A percentile compares a stretch with the other conserved stretches of the same genome.
These are phyloP conservation scores for Eledone cirrhosa DNA, from an alignment of 2,888 invertebrate genomes.

Conservation along the genomic window DNA sequence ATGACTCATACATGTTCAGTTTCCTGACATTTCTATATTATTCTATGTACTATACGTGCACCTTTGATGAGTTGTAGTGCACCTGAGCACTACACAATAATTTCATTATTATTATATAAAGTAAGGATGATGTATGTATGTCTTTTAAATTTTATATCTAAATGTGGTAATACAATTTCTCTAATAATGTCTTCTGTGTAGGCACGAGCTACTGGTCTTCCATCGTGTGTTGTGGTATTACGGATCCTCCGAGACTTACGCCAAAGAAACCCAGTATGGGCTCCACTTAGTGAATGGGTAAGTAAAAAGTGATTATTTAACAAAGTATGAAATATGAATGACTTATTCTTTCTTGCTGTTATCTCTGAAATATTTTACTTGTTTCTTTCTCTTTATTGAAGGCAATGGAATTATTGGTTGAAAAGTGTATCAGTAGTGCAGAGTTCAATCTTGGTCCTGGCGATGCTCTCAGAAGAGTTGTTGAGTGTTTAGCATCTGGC, in stretches of 20 bases:
- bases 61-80: too few relatives aligned
- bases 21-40: too few relatives aligned
- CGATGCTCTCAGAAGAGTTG: slow-evolving; percentile 25
- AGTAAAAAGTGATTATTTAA: neutral
- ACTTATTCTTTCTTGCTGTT: too few relatives aligned
- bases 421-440: slow-evolving; percentile 21
- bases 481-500: slow-evolving; percentile 14
- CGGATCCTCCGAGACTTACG: slow-evolving; percentile 22
- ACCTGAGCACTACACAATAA: too few relatives aligned
- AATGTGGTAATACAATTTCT: too few relatives aligned
- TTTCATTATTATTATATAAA: too few relatives aligned
- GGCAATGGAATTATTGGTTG: slow-evolving; percentile 23
- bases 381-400: neutral
- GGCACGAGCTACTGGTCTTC: slow-evolving; percentile 23
- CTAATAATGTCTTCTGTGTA: neutral
- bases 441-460: slow-evolving; percentile 22
- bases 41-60: too few relatives aligned
- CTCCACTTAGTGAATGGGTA: slow-evolving; percentile 10
- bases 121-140: too few relatives aligned
- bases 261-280: slow-evolving; percentile 16
- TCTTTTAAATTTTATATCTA: too few relatives aligned
- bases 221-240: slow-evolving; percentile 27
- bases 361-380: neutral
- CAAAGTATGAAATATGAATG: too few relatives aligned
- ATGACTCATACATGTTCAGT: too few relatives aligned